Evolutionary conservation across 2,797 vertebrate species (phyloP).

Genomic region (Danionella dracula): DNA sequence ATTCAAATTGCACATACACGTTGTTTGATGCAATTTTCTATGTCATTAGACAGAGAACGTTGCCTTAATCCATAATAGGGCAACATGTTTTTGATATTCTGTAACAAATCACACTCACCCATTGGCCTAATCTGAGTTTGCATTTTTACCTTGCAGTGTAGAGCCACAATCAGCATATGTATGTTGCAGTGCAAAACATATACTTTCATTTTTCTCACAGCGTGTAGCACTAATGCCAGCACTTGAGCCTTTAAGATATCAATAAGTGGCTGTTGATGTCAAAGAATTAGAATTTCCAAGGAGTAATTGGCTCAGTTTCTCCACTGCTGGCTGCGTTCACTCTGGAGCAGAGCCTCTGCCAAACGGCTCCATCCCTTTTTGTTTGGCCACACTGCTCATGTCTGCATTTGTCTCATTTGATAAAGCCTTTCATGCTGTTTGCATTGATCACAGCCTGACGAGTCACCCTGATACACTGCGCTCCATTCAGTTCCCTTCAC

Average conservation of each 20-base stretch:
- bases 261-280: conserved; percentile 52
- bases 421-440: conserved; percentile 76
- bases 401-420: conserved; percentile 74
- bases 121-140: no score
- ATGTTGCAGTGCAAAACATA: not conserved
- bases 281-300: conserved; percentile 55
- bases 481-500: conserved; percentile 64
- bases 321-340: conserved; percentile 39
- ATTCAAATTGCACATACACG: no score
- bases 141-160: no score
- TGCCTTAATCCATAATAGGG: no score
- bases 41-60: no score
- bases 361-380: conserved; percentile 52
- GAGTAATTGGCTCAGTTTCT: conserved; percentile 53
- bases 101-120: no score
- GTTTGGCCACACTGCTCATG: conserved; percentile 62
- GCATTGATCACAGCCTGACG: conserved; percentile 75
- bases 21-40: no score
- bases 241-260: conserved; percentile 49
- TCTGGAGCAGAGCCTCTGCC: conserved; percentile 47
- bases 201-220: conserved; percentile 28
- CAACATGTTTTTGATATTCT: no score
- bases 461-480: conserved; percentile 73
- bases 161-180: not conserved
- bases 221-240: conserved; percentile 27